Base-by-base conservation (phyloP, 1,140 invertebrate species). In the Halesus radiatus region DNA sequence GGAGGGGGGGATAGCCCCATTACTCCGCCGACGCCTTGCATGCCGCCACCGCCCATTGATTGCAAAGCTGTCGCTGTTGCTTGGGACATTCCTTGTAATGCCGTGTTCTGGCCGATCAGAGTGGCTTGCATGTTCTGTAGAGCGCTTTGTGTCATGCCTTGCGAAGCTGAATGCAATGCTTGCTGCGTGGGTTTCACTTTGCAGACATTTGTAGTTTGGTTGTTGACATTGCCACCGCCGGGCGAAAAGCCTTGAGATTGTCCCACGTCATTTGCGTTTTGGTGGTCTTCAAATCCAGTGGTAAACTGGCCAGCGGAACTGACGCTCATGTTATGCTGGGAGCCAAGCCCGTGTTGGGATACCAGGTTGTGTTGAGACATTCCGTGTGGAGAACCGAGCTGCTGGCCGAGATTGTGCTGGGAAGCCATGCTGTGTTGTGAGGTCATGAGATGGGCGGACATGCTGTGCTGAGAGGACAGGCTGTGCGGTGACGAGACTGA, bases 1-100 rank as follows among this genome's bases (percentile, higher is more conserved):
- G 87, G 88, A 18, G 91, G 91, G 1, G 91, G 91, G 2, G 93
- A 91, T 50, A 93, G 92, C n/a, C 89, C 83, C 80, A 82, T 80
- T 0, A 81, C 83, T 8, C 83, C 75, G 18, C 77, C 75, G 22
- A 80, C 75, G n/a, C n/a, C n/a, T n/a, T n/a, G n/a, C n/a, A n/a
- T n/a, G n/a, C 83, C 75, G 18, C 77, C 75, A 32, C 80, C 75
- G 6, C 78, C 64, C 76, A 83, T 83, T 0, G 82, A 83, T 32
- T 81, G 80, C 45, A 83, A 32, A 56, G 82, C 77, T 18, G 32
- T 79, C 6, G 82, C 77, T 15, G 32, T 79, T 1, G 79, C 79
- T 29, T 83, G 82, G 2, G 73, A 75, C 52, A 84, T 64, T n/a
- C 77, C 74, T 54, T 29, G 26, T 5, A 81, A 15, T 0, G 77